A percentile compares a stretch with the other conserved stretches of the same genome.
Evolutionary conservation across 2,113 vertebrate genomes (phyloP).

Genomic region (Chinchilla lanigera): DNA sequence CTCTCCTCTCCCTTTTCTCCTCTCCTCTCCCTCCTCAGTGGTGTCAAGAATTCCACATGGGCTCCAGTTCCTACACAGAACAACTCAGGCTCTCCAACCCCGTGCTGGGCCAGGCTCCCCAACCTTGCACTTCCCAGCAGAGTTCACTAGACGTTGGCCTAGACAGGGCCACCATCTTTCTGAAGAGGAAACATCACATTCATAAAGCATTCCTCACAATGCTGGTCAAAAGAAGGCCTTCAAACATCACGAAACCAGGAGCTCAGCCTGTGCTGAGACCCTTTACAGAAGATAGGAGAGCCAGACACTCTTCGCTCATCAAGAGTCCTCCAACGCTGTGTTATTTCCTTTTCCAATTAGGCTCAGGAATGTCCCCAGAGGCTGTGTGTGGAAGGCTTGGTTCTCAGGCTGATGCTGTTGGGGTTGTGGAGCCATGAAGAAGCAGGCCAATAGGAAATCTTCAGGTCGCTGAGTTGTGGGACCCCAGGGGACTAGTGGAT

Average conservation of each 20-base stretch:
- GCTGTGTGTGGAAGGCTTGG: not conserved
- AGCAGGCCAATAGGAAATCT: not conserved
- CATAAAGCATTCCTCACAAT: too few species aligned
- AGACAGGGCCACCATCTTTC: not conserved
- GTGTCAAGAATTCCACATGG: not conserved
- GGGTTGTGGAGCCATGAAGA: too few species aligned
- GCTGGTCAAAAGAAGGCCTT: not conserved
- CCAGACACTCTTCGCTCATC: too few species aligned
- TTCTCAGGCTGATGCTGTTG: not conserved
- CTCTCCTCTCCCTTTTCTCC: not conserved
- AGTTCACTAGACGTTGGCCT: too few species aligned
- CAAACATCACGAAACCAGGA: not conserved
- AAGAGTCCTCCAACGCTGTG: fast-evolving
- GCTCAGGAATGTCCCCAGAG: not conserved
- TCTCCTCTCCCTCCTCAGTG: fast-evolving
- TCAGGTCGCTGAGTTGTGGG: not conserved
- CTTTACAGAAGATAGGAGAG: not conserved
- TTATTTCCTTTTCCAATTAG: not conserved
- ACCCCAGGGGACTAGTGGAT: not conserved
- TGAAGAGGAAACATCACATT: too few species aligned
- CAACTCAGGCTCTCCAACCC: not conserved
- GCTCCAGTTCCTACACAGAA: too few species aligned
- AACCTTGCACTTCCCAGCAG: too few species aligned
- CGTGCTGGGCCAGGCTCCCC: fast-evolving
- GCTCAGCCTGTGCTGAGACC: not conserved